Conservation (phyloP, 2,113 vertebrate genomes). For the Rostratula benghalensis region DNA sequence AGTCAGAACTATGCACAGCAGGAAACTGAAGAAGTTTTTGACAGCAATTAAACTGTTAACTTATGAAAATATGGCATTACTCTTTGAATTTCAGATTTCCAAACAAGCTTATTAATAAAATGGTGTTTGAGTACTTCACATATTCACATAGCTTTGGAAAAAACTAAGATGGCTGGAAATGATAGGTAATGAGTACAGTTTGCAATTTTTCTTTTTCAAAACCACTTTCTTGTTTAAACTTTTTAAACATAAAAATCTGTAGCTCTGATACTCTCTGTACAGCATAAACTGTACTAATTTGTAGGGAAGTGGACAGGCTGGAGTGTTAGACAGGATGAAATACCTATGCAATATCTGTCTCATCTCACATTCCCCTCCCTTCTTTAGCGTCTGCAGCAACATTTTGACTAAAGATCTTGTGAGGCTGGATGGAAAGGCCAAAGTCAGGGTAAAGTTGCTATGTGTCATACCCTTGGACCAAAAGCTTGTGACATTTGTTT, state of each 20-base stretch:
- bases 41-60: not conserved
- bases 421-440: not conserved
- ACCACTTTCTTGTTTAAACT: not conserved
- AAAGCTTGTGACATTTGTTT: not conserved
- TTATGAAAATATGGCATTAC: not conserved
- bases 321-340: not conserved
- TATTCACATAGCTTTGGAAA: not conserved
- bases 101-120: not conserved
- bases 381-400: not conserved
- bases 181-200: not conserved
- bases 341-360: not conserved
- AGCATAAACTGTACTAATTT: not conserved
- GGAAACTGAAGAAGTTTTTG: not conserved
- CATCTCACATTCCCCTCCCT: not conserved
- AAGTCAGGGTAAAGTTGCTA: not conserved
- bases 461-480: not conserved
- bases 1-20: not conserved
- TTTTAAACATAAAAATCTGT: not conserved
- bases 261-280: not conserved
- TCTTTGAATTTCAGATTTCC: not conserved
- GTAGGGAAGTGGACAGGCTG: not conserved
- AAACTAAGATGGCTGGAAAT: not conserved
- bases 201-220: not conserved
- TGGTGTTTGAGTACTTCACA: not conserved
- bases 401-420: not conserved